These are phyloP conservation scores for Dicrostonyx torquatus DNA, from an alignment of 2,797 vertebrate species.

Conservation along the genomic window DNA sequence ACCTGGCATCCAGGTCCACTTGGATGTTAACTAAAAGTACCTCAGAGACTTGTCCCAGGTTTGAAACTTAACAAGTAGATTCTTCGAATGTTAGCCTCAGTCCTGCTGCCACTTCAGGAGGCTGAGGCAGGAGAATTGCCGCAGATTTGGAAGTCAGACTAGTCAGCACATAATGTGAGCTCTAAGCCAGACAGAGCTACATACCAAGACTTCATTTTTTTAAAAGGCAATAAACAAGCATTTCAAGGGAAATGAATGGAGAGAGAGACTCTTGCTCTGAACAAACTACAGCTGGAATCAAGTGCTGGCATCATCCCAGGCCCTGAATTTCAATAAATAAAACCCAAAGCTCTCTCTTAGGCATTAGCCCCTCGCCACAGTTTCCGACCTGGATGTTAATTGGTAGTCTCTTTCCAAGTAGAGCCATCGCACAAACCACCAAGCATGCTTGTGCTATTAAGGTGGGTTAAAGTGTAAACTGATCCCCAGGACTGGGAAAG, in stretches of 20 bases:
- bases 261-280: neutral
- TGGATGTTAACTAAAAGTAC: neutral
- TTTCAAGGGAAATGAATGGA: neutral
- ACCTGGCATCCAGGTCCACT: neutral
- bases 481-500: neutral
- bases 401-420: slow-evolving; percentile 11
- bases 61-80: neutral
- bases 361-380: neutral
- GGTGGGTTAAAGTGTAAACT: neutral
- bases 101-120: neutral
- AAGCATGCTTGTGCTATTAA: neutral
- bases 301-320: neutral
- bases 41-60: neutral
- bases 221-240: neutral
- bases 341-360: neutral
- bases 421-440: neutral
- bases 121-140: neutral
- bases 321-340: neutral
- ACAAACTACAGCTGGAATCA: neutral
- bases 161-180: neutral
- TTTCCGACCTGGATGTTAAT: neutral
- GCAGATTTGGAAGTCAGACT: neutral
- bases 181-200: neutral
- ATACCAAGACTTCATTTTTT: neutral
- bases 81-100: neutral